Evolutionary conservation across 2,888 invertebrate species (phyloP).

Genomic region (Acleris holmiana): DNA sequence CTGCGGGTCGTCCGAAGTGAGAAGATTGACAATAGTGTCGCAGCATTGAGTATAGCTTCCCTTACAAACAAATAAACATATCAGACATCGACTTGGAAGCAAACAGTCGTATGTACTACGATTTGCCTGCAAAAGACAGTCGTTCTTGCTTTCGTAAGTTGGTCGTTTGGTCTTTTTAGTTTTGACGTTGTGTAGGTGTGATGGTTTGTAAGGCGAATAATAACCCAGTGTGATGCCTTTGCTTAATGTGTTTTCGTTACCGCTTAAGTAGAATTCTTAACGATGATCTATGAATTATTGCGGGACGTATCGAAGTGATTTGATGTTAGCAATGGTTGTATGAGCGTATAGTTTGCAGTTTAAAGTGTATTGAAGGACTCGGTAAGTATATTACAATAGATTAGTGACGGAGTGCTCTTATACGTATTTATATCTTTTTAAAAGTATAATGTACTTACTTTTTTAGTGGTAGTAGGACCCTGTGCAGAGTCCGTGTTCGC

Average conservation of each 20-base stretch:
- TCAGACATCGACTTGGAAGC: neutral
- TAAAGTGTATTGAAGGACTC: constrained; percentile 32
- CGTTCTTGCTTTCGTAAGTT: neutral
- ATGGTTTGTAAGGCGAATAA: constrained; percentile 65
- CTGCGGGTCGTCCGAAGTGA: constrained; percentile 77
- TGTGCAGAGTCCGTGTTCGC: too few species aligned
- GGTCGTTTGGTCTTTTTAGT: neutral
- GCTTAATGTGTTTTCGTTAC: constrained; percentile 55
- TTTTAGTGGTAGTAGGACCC: too few species aligned
- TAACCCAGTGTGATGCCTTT: constrained; percentile 72
- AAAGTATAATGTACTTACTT: too few species aligned
- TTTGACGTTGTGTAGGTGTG: constrained; percentile 55
- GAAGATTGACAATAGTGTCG: constrained; percentile 79
- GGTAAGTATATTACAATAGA: constrained; percentile 29
- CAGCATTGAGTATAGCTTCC: constrained; percentile 57
- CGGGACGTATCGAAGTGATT: constrained; percentile 34
- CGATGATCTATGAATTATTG: constrained; percentile 29
- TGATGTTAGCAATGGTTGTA: constrained; percentile 48
- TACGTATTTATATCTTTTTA: too few species aligned
- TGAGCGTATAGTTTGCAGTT: constrained; percentile 49
- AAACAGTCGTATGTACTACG: constrained; percentile 8
- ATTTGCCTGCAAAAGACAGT: neutral
- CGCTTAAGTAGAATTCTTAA: constrained; percentile 42
- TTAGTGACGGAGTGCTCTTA: constrained; percentile 10
- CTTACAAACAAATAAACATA: constrained; percentile 23